Base-by-base conservation (phyloP, 2,888 invertebrate genomes). In the Aphodius sticticus region DNA sequence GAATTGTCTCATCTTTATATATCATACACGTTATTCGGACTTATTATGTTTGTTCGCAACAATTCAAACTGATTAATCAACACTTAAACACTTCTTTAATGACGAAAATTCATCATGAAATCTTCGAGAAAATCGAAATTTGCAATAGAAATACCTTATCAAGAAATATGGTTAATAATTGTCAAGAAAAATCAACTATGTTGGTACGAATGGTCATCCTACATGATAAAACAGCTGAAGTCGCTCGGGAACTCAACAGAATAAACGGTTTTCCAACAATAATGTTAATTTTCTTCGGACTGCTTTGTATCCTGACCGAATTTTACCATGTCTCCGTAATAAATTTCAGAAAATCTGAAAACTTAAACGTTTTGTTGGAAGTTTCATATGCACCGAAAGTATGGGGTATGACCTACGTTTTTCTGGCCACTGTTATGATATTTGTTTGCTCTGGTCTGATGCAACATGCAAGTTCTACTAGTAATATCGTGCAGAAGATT, bases 121-220 rank as follows among this genome's bases (percentile, higher is more conserved):
- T 53, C n/a, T 35, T 74, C 15, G 74, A 74, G n/a, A 74, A n/a
- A 12, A 74, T 74, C 26, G 74, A 74, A 71, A 26, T 71, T 71
- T 71, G 26, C 16, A 71, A 71, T 5, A 71, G 71, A 16, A 16
- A 35, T 26, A 15, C 35, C 35, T 9, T 26, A 36, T 37, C 74
- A 14, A 74, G 9, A 1, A 16, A 35, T 12, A 36, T 71, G 35
- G 35, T 14, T 16, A 71, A 2, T 14, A 71, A 26, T 71, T 70
- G 9, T 70, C 5, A 71, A 71, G 16, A 74, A 36, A n/a, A 12
- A n/a, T 36, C 35, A 36, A 74, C 26, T 16, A 74, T 74, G 14
- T 74, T 36, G 16, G 71, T 26, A 16, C 26, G 35, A 71, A 6
- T 71, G 9, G 35, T 74, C 74, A 74, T 74, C 9, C 15, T 74